phyloP scores from a whole-genome alignment of 2,888 invertebrate genomes.

The Leptopterna dolabrata region DNA sequence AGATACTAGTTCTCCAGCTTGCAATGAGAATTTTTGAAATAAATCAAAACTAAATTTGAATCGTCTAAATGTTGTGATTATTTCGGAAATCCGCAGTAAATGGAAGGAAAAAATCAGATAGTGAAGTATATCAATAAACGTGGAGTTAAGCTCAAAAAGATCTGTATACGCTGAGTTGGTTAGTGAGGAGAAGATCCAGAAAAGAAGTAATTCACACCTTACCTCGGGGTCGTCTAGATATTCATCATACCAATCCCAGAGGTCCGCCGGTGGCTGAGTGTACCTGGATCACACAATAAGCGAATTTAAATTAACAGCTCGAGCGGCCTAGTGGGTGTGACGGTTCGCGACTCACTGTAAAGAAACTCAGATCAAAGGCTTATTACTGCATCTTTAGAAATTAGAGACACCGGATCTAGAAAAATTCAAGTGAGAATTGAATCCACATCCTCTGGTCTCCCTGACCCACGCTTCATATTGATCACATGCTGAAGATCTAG shows the following conservation, averaged over 20 bases:
- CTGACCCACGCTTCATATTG: too few species aligned
- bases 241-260: constrained; percentile 97
- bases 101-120: neutral
- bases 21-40: neutral
- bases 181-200: constrained; percentile 29
- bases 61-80: neutral
- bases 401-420: too few species aligned
- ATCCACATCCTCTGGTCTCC: too few species aligned
- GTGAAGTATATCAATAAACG: neutral
- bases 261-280: constrained; percentile 94
- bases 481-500: too few species aligned
- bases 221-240: constrained; percentile 96
- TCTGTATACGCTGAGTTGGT: neutral
- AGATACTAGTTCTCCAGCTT: neutral
- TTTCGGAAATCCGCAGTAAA: neutral
- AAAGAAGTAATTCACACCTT: constrained; percentile 63
- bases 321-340: neutral
- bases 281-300: constrained; percentile 73
- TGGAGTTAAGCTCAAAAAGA: neutral
- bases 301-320: constrained; percentile 13
- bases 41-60: too few species aligned
- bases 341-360: neutral
- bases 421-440: too few species aligned
- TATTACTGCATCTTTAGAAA: too few species aligned
- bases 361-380: neutral